Conservation (phyloP, 2,113 vertebrate species). For the Illadopsis cleaveri region DNA sequence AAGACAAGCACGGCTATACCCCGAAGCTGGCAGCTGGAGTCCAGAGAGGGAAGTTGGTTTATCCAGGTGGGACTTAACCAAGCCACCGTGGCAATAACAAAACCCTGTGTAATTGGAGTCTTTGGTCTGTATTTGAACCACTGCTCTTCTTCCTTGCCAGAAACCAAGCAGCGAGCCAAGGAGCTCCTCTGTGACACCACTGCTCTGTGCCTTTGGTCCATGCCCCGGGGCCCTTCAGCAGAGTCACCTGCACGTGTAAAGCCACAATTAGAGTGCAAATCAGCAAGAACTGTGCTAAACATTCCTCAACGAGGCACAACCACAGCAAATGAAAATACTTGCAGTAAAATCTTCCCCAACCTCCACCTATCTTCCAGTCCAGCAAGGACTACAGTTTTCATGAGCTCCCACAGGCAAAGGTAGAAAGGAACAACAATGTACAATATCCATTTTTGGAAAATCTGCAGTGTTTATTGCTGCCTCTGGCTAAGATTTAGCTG, state of each 20-base stretch:
- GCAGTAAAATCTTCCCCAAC: background rate
- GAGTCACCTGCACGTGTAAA: background rate
- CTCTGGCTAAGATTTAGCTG: background rate
- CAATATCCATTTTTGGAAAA: background rate
- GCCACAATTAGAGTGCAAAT: background rate
- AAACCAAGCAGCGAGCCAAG: background rate
- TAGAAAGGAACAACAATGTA: background rate
- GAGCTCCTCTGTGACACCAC: background rate
- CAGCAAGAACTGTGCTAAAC: background rate
- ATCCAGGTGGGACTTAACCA: background rate
- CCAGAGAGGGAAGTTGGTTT: background rate
- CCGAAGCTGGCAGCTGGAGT: background rate
- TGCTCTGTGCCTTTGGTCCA: background rate
- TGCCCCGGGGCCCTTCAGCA: background rate
- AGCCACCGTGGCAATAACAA: background rate
- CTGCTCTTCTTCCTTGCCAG: background rate
- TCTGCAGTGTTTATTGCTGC: constrained; percentile 16
- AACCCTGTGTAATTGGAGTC: background rate
- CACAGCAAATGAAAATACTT: background rate
- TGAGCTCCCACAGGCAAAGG: background rate
- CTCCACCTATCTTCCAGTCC: background rate
- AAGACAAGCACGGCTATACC: background rate
- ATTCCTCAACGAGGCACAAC: background rate
- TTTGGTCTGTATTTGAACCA: background rate
- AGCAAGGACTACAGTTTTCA: background rate